Base-by-base conservation (phyloP, 2,113 vertebrate species). In the Chitala chitala region DNA sequence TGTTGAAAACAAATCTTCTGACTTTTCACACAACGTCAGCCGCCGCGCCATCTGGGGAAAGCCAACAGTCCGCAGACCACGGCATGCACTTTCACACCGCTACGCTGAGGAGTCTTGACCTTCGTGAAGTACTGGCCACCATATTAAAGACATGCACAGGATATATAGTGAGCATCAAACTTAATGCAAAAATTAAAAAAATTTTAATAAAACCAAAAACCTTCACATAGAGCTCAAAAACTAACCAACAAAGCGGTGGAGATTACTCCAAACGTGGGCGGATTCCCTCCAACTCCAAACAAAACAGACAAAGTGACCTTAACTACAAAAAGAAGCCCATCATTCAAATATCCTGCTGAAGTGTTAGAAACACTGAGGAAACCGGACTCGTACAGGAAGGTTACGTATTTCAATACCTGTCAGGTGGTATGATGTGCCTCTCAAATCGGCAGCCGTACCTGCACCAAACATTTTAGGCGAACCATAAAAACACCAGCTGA, bases 181-280 rank as follows among this genome's bases (percentile, higher is more conserved):
- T 63, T 63, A 63, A 63, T 36, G 31, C 59, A 63, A 29, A 63
- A 36, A n/a, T n/a, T n/a, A n/a, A n/a, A n/a, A n/a, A n/a, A n/a
- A n/a, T n/a, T n/a, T n/a, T n/a, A 63, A 63, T 36, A 36, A 33
- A 63, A 63, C 6, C 17, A 33, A 20, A 33, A 38, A 33, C 17
- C 38, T 29, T 63, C n/a, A 63, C 59, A 17, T 63, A 29, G 38
- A 36, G 38, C 10, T n/a, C 59, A 7, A 63, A 63, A 63, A 63
- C 33, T 63, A 63, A 63, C 17, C 13, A 15, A 59, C 12, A 63
- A 29, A 63, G 38, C 38, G 59, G 20, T 10, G 5, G 6, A n/a
- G n/a, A n/a, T n/a, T n/a, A n/a, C n/a, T n/a, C n/a, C n/a, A n/a
- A n/a, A n/a, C n/a, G n/a, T n/a, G n/a, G n/a, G n/a, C n/a, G n/a